Base-by-base conservation (phyloP, 2,888 invertebrate species). In the Cheilosia vulpina region DNA sequence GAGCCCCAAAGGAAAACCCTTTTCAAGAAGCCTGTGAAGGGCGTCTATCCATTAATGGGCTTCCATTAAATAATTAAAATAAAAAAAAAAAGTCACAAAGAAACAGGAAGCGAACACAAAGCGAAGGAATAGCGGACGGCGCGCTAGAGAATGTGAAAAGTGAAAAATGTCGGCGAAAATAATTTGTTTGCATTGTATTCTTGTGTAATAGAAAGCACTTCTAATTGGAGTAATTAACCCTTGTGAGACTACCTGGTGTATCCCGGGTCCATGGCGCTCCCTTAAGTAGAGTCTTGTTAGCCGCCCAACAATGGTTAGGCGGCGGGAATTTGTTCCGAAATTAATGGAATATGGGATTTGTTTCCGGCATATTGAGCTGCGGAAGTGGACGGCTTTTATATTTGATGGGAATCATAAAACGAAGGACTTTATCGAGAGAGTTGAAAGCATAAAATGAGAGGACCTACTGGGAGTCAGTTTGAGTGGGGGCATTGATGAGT, bases 1-100 rank as follows among this genome's bases (percentile, higher is more conserved):
- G 41, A 55, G 62, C 45, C 60, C 55, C 17, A 47, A n/a, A 60
- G 13, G 31, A 15, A 21, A 78, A 55, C 69, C 78, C 63, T 63
- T 71, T 58, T 50, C 15, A 41, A 62, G 62, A 31, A 47, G 58
- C 45, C 65, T 60, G 73, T 47, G 24, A 63, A 41, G 47, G 47
- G 53, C 69, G 47, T 80, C 60, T 78, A 68, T 68, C 55, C 13
- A 47, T 62, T 78, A 68, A 71, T 73, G 69, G 45, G 58, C 57
- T 57, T 43, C 45, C 69, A 65, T 83, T 83, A 69, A 79, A 69
- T 69, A 79, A 75, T 75, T 75, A 79, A 69, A 79, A 84, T 45
- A 52, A 75, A 68, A 73, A 78, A 47, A 38, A 41, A 58, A 53
- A 52, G 60, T 58, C 45, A 5, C 11, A 11, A 19, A 52, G 31